Percentiles rank a stretch among this genome's conserved stretches.
phyloP scores from a whole-genome alignment of 2,888 invertebrate genomes.

The Brachynemurus nebulosus region DNA sequence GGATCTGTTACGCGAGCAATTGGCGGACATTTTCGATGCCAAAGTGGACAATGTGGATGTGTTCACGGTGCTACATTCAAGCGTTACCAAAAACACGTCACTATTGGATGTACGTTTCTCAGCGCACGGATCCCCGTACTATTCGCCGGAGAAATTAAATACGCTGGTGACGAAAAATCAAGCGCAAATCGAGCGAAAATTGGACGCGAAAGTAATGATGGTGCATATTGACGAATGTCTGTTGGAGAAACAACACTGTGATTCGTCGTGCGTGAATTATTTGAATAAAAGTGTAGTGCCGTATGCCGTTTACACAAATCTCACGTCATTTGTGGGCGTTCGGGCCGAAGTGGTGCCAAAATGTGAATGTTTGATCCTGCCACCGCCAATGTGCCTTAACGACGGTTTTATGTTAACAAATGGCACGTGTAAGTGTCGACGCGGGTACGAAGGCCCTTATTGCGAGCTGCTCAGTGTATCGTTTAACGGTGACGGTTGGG shows the following conservation, averaged over 20 bases:
- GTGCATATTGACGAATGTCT: slow-evolving; percentile 86
- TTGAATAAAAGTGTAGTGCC: slow-evolving; percentile 61
- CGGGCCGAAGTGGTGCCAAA: slow-evolving; percentile 67
- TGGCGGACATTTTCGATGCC: slow-evolving; percentile 62
- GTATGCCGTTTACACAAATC: slow-evolving; percentile 79
- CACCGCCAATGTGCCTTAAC: slow-evolving; percentile 32
- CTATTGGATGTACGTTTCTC: slow-evolving; percentile 79
- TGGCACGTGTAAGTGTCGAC: slow-evolving; percentile 66
- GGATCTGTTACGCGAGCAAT: slow-evolving; percentile 42
- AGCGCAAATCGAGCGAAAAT: slow-evolving; percentile 50
- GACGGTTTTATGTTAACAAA: slow-evolving; percentile 40
- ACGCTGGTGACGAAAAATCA: slow-evolving; percentile 65
- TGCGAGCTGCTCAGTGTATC: slow-evolving; percentile 83
- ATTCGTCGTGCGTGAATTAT: slow-evolving; percentile 66
- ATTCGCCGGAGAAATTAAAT: slow-evolving; percentile 75
- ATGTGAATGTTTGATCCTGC: slow-evolving; percentile 45
- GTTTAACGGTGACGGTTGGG: slow-evolving; percentile 85
- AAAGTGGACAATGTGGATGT: slow-evolving; percentile 78
- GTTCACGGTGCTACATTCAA: slow-evolving; percentile 73
- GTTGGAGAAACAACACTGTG: slow-evolving; percentile 56
- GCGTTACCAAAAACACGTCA: slow-evolving; percentile 39
- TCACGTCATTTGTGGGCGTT: slow-evolving; percentile 88
- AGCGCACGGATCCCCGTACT: slow-evolving; percentile 90
- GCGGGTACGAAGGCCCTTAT: slow-evolving; percentile 60
- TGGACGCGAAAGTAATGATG: slow-evolving; percentile 66